Conservation (phyloP, 1,140 invertebrate genomes). For the Planococcus citri region DNA sequence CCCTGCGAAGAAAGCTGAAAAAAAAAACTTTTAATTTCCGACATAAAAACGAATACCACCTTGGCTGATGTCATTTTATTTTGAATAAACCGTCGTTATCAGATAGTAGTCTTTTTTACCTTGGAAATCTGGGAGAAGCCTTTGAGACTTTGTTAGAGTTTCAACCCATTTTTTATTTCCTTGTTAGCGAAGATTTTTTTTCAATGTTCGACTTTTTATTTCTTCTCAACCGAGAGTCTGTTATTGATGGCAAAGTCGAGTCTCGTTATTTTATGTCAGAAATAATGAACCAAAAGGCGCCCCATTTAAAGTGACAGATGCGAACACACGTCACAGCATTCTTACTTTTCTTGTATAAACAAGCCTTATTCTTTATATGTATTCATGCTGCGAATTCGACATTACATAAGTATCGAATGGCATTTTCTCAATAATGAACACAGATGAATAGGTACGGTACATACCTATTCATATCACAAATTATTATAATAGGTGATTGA, state of each 20-base stretch:
- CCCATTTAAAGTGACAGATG: constrained; percentile 2
- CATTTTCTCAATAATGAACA: too few relatives aligned
- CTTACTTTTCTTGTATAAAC: not conserved
- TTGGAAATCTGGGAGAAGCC: not conserved
- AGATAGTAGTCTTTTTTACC: not conserved
- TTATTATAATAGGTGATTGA: too few relatives aligned
- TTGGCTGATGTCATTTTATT: not conserved
- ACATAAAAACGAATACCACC: not conserved
- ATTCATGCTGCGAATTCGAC: too few relatives aligned
- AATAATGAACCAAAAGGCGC: constrained; percentile 6
- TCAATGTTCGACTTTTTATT: not conserved
- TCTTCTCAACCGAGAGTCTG: not conserved
- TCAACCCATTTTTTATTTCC: not conserved
- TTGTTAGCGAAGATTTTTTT: constrained; percentile 6
- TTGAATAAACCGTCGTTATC: constrained; percentile 2
- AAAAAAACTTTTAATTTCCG: not conserved
- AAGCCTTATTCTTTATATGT: not conserved
- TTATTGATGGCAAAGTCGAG: constrained; percentile 2
- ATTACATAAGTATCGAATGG: too few relatives aligned
- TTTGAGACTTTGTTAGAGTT: constrained; percentile 1
- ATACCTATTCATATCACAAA: too few relatives aligned
- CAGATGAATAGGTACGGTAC: too few relatives aligned
- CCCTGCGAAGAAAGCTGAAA: too few relatives aligned
- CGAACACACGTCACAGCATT: not conserved
- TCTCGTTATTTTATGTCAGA: constrained; percentile 7